phyloP scores from a whole-genome alignment of 2,797 vertebrate genomes.

The Aldrovandia affinis region DNA sequence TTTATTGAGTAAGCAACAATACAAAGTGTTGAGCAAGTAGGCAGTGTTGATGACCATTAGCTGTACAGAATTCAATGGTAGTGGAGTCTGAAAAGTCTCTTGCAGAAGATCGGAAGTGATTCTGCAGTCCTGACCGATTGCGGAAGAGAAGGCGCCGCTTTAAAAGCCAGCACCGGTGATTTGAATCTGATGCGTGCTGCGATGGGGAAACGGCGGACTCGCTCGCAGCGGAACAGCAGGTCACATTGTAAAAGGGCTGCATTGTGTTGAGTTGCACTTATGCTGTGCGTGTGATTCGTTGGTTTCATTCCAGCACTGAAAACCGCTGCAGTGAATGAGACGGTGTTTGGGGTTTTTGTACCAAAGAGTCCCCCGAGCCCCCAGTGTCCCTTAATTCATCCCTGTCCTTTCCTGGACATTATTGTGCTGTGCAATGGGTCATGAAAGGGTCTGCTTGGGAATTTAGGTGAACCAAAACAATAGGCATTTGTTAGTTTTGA shows the following conservation, averaged over 20 bases:
- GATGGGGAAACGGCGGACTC: background rate
- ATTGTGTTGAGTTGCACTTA: background rate
- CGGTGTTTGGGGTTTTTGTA: background rate
- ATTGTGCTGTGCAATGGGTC: background rate
- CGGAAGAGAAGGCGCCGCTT: no score
- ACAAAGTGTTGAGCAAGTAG: no score
- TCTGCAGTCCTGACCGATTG: no score
- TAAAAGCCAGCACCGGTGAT: no score
- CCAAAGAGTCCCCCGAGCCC: background rate
- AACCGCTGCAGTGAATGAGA: background rate
- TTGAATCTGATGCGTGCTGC: no score
- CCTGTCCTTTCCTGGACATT: background rate
- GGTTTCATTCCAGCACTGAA: conserved; percentile 13
- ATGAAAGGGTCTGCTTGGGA: background rate
- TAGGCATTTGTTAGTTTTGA: background rate
- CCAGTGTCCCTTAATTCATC: background rate
- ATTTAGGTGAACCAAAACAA: background rate
- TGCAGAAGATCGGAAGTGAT: no score
- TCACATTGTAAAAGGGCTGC: background rate
- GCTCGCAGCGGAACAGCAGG: background rate
- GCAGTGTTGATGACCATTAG: no score
- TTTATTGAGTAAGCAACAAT: no score
- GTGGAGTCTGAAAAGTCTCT: no score
- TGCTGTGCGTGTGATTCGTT: background rate
- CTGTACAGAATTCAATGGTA: no score